These are phyloP conservation scores for Idaea aversata DNA, from an alignment of 2,888 invertebrate species.

Conservation along the genomic window DNA sequence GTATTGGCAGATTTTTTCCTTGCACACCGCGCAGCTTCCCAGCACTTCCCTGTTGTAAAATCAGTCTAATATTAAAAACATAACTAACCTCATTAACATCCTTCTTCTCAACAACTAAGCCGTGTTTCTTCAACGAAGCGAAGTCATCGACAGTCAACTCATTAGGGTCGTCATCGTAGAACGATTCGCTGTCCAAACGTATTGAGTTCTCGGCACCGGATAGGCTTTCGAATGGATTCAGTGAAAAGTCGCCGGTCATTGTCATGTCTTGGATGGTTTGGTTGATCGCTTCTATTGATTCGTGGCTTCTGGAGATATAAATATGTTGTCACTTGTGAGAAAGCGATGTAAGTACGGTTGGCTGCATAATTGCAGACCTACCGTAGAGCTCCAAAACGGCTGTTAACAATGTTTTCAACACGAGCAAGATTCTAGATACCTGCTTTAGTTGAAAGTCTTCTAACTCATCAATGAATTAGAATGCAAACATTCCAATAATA, in stretches of 20 bases:
- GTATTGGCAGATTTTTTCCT: no score
- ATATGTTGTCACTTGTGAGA: background rate
- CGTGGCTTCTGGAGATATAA: conserved; percentile 49
- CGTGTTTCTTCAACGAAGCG: conserved; percentile 71
- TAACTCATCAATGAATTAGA: no score
- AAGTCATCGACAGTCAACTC: conserved; percentile 73
- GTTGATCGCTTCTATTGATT: conserved; percentile 73
- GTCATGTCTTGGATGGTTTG: conserved; percentile 78
- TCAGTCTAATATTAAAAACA: no score
- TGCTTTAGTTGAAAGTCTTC: no score
- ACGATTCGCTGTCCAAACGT: conserved; percentile 65
- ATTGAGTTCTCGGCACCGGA: conserved; percentile 63
- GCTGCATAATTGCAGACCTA: no score
- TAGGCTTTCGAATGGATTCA: conserved; percentile 70
- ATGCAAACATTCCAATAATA: no score
- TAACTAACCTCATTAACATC: conserved; percentile 71
- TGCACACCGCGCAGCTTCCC: no score
- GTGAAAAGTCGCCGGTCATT: conserved; percentile 64
- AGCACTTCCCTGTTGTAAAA: no score
- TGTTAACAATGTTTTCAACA: no score
- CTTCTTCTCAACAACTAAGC: conserved; percentile 61
- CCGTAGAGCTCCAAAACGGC: no score
- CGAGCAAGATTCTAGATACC: no score
- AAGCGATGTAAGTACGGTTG: background rate
- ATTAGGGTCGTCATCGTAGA: conserved; percentile 61